These are phyloP conservation scores for Muscina levida DNA, from an alignment of 2,888 invertebrate genomes.

Conservation along the genomic window DNA sequence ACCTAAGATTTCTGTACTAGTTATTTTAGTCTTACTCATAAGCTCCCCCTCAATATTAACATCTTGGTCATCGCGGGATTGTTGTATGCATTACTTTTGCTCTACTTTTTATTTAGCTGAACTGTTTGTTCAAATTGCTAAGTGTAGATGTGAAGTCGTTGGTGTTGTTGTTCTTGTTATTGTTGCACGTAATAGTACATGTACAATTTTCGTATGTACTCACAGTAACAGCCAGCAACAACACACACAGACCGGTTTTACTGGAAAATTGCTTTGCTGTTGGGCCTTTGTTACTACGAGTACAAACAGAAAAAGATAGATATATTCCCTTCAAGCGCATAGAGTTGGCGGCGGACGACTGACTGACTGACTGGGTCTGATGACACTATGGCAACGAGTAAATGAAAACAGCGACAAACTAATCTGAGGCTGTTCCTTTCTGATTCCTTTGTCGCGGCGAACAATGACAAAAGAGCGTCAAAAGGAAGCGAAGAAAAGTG, in stretches of 20 bases:
- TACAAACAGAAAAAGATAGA: too few species aligned
- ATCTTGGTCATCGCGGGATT: slow-evolving; percentile 17
- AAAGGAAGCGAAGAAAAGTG: neutral
- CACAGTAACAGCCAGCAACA: slow-evolving; percentile 28
- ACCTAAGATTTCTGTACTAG: too few species aligned
- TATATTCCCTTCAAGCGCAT: slow-evolving; percentile 6
- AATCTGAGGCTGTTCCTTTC: neutral
- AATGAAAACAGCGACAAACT: neutral
- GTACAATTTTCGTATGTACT: neutral
- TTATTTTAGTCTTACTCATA: too few species aligned
- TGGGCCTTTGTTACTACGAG: slow-evolving; percentile 9
- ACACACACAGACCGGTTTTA: slow-evolving; percentile 58
- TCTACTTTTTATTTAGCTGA: slow-evolving; percentile 56
- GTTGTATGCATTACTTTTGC: slow-evolving; percentile 49
- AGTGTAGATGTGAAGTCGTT: neutral
- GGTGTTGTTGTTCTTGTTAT: neutral
- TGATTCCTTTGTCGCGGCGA: neutral
- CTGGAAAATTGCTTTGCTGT: slow-evolving; percentile 39
- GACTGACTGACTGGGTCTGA: neutral
- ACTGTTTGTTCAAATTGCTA: slow-evolving; percentile 25
- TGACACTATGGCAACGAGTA: too few species aligned
- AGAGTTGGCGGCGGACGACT: neutral
- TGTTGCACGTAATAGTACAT: neutral
- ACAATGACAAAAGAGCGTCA: too few species aligned
- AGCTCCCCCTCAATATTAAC: too few species aligned